phyloP scores from a whole-genome alignment of 2,113 vertebrate genomes.

The Lonchura striata region DNA sequence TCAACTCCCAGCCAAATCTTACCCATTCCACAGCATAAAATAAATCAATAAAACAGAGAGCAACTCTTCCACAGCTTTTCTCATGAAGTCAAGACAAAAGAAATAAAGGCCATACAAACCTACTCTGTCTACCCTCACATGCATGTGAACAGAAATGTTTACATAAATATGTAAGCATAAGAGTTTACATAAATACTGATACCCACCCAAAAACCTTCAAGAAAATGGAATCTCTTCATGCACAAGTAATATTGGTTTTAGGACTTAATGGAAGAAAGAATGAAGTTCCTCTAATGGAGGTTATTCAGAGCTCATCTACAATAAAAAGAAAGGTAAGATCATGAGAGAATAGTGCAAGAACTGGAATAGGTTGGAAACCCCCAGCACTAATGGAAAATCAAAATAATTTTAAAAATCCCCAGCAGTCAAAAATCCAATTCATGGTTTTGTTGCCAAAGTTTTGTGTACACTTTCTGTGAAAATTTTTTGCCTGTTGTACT shows the following conservation, averaged over 20 bases:
- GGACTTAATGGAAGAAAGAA: not conserved
- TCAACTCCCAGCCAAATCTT: not conserved
- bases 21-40: not conserved
- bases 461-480: not conserved
- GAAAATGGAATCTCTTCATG: not conserved
- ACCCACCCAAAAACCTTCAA: not conserved
- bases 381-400: not conserved
- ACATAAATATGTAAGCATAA: no score
- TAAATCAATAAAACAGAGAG: not conserved
- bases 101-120: not conserved
- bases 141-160: not conserved
- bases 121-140: not conserved
- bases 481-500: not conserved
- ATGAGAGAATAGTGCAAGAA: not conserved
- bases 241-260: not conserved
- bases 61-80: not conserved
- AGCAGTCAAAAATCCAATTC: not conserved
- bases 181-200: not conserved
- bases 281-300: not conserved
- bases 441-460: not conserved
- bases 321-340: not conserved
- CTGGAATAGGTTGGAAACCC: rapidly evolving
- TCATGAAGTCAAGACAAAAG: not conserved
- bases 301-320: not conserved
- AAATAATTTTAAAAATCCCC: rapidly evolving